These are phyloP conservation scores for Ochropleura plecta DNA, from an alignment of 2,888 invertebrate species.

Conservation along the genomic window DNA sequence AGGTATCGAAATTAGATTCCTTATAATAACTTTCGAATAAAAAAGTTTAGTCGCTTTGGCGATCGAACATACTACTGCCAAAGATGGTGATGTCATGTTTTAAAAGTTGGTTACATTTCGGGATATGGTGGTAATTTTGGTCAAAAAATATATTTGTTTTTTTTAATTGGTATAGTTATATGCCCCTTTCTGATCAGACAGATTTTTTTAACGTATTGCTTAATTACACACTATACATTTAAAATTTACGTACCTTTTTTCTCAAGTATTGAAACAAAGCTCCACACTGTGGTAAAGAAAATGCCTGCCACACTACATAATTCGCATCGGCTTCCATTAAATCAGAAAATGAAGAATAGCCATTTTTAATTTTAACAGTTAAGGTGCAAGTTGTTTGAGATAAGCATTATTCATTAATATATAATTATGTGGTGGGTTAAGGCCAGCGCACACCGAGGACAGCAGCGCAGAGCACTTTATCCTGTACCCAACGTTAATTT, in stretches of 20 bases:
- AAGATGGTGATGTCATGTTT: no score
- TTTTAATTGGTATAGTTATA: no score
- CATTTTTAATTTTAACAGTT: background rate
- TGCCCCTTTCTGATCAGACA: no score
- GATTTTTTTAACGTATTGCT: no score
- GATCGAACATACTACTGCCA: no score
- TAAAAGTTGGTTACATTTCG: no score
- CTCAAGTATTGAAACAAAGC: constrained; percentile 15
- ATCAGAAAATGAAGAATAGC: background rate
- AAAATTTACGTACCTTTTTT: constrained; percentile 13
- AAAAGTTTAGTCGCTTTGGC: no score
- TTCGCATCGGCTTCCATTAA: background rate
- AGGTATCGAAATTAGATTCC: no score
- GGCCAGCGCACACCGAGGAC: background rate
- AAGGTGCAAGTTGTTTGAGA: background rate
- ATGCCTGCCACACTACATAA: constrained; percentile 7
- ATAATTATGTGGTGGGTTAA: background rate
- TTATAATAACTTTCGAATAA: no score
- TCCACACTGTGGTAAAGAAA: constrained; percentile 12
- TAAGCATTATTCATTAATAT: background rate
- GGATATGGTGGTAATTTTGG: no score
- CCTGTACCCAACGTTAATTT: background rate
- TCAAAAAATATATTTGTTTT: no score
- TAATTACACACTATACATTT: background rate
- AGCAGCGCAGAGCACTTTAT: background rate